Evolutionary conservation across 2,113 vertebrate species (phyloP), one percentile per base, ranked within the genome.

Genomic region (Galeopterus variegatus): DNA sequence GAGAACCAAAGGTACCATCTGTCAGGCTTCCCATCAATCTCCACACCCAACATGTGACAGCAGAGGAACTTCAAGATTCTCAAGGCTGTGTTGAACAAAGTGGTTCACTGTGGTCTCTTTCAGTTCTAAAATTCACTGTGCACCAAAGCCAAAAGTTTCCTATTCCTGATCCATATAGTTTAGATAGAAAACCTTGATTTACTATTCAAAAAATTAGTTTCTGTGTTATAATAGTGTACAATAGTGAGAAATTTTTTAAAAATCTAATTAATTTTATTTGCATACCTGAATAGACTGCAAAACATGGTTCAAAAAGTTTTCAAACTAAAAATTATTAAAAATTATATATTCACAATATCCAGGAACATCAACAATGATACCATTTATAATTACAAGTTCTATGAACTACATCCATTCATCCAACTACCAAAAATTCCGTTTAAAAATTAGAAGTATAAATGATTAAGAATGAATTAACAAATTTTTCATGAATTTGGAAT

Each of bases 361-460:
- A 96, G 50, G 52, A 93, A 97, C 18, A 93, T 70, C 65, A 91
- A 97, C 11, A 82, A 31, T n/a, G 18, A 75, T 60, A 62, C 11
- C 18, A 95, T 81, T 85, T 80, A 93, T 6, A 75, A 41, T 72
- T 21, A 77, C 26, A 70, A 81, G 14, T 2, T 81, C 33, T 94
- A 36, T 81, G 31, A 88, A 67, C 54, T 52, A 5, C 8, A 91
- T 75, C 41, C 21, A 80, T 72, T 81, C 60, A 92, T 41, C 12
- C 24, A 96, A 67, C 15, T 72, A n/a, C 11, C 48, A 90, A 45
- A 96, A 86, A 87, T 62, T 54, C 48, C 13, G 70, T 93, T 91
- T 90, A 84, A 64, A 77, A 83, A 50, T 69, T 4, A 73, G n/a
- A 92, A 73, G 41, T 50, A 50, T 52, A 90, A 81, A 67, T 58